A percentile compares a stretch with the other conserved stretches of the same genome.
These are phyloP conservation scores for Tor tambroides DNA, from an alignment of 2,113 vertebrate species.

Conservation along the genomic window DNA sequence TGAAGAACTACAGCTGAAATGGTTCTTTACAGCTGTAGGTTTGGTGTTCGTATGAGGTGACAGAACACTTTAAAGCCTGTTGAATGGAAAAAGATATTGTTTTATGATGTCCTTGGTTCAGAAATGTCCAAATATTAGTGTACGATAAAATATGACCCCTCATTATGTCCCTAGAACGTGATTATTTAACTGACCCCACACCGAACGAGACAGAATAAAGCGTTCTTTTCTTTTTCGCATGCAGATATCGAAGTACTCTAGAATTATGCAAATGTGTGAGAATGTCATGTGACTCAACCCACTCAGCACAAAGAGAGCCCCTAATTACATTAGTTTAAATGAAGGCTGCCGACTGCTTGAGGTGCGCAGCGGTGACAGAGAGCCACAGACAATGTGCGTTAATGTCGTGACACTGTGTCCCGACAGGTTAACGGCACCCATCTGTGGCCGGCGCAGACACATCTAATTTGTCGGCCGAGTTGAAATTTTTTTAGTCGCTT, in stretches of 20 bases:
- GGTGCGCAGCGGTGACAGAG: constrained; percentile 43
- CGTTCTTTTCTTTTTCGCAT: background rate
- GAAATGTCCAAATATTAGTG: background rate
- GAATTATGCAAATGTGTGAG: constrained; percentile 51
- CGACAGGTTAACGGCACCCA: constrained; percentile 59
- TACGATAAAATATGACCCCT: background rate
- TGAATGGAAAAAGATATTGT: background rate
- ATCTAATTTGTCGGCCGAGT: constrained; percentile 58
- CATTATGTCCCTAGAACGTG: background rate
- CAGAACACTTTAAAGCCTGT: background rate
- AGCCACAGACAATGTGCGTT: constrained; percentile 46
- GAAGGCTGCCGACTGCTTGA: constrained; percentile 55
- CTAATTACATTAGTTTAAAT: constrained; percentile 62
- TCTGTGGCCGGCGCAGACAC: constrained; percentile 52
- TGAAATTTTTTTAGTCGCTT: constrained; percentile 45
- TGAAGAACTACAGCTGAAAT: constrained; percentile 21
- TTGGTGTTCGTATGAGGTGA: background rate
- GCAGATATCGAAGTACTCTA: constrained; percentile 19
- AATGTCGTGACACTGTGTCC: constrained; percentile 58
- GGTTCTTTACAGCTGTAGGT: background rate
- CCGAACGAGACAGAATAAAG: background rate
- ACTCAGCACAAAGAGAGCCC: constrained; percentile 50
- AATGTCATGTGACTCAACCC: constrained; percentile 42
- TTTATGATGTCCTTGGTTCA: too few relatives aligned
- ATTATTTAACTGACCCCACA: constrained; percentile 11